Evolutionary conservation across 2,113 vertebrate genomes (phyloP).

Genomic region (Theropithecus gelada): DNA sequence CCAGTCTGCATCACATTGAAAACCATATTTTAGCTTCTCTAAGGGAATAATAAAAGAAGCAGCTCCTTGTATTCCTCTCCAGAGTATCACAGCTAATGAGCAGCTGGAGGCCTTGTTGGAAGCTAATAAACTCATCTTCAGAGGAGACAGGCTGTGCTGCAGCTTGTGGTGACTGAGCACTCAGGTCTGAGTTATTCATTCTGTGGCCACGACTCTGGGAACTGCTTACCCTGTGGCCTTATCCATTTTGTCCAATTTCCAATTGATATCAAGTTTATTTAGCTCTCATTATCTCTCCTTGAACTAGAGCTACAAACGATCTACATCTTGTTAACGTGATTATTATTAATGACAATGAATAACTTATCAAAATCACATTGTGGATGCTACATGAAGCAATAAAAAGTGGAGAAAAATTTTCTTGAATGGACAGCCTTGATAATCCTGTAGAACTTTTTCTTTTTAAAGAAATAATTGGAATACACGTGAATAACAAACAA

Average conservation of each 20-base stretch:
- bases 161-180: neutral
- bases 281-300: neutral
- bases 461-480: conserved; percentile 43
- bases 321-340: neutral
- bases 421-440: neutral
- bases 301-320: conserved; percentile 6
- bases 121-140: neutral
- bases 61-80: conserved; percentile 17
- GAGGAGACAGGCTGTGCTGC: neutral
- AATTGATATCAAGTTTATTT: neutral
- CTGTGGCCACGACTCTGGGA: neutral
- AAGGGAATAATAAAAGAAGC: conserved; percentile 34
- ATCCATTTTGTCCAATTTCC: neutral
- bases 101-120: conserved; percentile 37
- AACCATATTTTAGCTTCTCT: conserved; percentile 46
- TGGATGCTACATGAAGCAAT: neutral
- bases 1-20: conserved; percentile 7
- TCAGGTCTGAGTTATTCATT: neutral
- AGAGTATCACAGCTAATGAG: conserved; percentile 64
- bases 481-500: conserved; percentile 44
- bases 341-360: neutral
- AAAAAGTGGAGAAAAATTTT: neutral
- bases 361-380: neutral
- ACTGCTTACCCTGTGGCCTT: neutral
- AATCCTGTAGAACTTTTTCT: neutral